phyloP scores from a whole-genome alignment of 37 sponge, comb jelly and placozoan genomes.

The Ephydatia muelleri region DNA sequence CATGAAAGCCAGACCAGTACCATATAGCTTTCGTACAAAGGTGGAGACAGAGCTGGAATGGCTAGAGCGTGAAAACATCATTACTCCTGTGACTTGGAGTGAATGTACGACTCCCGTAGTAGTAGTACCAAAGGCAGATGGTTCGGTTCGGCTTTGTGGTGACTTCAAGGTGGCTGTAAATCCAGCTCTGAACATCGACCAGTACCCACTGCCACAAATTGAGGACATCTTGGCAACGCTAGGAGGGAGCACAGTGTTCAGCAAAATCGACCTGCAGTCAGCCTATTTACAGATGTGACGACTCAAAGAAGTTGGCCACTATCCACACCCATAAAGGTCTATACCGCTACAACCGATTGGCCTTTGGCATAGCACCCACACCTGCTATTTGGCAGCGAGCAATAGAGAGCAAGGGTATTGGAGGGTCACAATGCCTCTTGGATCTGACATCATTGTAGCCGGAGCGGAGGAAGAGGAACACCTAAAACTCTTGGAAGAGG shows the following conservation, averaged over 20 bases:
- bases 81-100: constrained; percentile 10
- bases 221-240: constrained; percentile 16
- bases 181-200: constrained; percentile 10
- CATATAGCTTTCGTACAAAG: constrained; percentile 17
- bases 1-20: constrained; percentile 15
- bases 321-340: constrained; percentile 15
- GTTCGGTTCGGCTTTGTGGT: constrained; percentile 21
- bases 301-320: constrained; percentile 13
- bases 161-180: constrained; percentile 41
- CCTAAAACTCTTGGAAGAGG: background rate
- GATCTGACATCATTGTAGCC: constrained; percentile 17
- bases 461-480: constrained; percentile 16
- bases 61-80: constrained; percentile 14
- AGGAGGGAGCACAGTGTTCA: background rate
- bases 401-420: constrained; percentile 10
- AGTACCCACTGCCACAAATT: background rate
- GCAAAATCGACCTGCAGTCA: constrained; percentile 4
- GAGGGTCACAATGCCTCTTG: background rate
- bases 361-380: constrained; percentile 17
- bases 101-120: constrained; percentile 33
- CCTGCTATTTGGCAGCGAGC: constrained; percentile 23
- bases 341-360: constrained; percentile 8
- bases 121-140: constrained; percentile 16
- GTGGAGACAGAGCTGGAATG: constrained; percentile 21
- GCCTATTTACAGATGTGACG: constrained; percentile 11